A percentile compares a stretch with the other conserved stretches of the same genome.
phyloP scores from a whole-genome alignment of 2,797 vertebrate genomes.

The Centroberyx gerrardi region DNA sequence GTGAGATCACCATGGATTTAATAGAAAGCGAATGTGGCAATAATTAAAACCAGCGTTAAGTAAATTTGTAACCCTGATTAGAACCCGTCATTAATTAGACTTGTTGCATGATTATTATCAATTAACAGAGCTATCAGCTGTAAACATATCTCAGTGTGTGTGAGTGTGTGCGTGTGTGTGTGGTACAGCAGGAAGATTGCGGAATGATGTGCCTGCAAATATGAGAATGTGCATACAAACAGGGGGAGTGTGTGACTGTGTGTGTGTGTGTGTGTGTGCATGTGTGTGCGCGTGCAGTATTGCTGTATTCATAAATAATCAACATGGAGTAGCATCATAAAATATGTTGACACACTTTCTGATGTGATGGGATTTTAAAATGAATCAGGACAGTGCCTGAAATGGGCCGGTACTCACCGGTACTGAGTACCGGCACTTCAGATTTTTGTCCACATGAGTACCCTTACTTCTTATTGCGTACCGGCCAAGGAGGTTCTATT shows the following conservation, averaged over 20 bases:
- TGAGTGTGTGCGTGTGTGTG: slow-evolving; percentile 1
- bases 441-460: no score
- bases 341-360: no score
- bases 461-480: no score
- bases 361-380: no score
- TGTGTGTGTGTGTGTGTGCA: slow-evolving; percentile 5
- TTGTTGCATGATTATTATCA: slow-evolving; percentile 26
- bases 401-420: no score
- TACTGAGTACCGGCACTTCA: no score
- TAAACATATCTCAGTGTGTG: not conserved
- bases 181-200: not conserved
- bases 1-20: no score
- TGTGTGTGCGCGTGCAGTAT: not conserved
- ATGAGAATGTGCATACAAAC: not conserved
- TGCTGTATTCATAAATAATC: not conserved
- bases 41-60: slow-evolving; percentile 34
- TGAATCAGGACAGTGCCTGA: no score
- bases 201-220: no score
- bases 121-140: slow-evolving; percentile 27
- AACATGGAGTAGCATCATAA: no score
- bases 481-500: no score
- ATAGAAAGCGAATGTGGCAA: slow-evolving; percentile 4
- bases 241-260: not conserved
- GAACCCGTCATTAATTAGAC: slow-evolving; percentile 20
- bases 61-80: slow-evolving; percentile 31